A percentile compares a stretch with the other conserved stretches of the same genome.
Conservation (phyloP, 1,140 invertebrate genomes). For the Metopolophium dirhodum region DNA sequence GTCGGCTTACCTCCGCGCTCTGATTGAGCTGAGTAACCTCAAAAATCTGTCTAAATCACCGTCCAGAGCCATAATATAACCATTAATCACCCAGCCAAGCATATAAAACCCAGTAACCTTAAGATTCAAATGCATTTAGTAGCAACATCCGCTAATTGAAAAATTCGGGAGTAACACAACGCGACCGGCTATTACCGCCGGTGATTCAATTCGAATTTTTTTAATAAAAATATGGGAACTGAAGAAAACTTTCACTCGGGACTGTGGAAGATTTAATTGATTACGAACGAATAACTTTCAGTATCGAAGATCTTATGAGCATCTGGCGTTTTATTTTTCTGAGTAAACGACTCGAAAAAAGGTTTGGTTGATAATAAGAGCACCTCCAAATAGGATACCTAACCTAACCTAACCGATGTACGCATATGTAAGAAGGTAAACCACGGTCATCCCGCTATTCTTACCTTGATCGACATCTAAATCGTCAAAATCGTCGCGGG, state of each 20-base stretch:
- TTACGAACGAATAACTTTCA: not conserved
- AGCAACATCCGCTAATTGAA: not conserved
- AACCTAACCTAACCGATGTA: no score
- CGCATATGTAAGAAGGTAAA: no score
- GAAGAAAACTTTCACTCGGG: not conserved
- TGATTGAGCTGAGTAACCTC: slow-evolving; percentile 38
- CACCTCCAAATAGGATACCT: not conserved
- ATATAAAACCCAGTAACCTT: slow-evolving; percentile 5
- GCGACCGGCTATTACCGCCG: not conserved
- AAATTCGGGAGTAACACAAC: not conserved
- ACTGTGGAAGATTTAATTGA: not conserved
- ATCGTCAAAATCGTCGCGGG: slow-evolving; percentile 58
- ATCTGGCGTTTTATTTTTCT: not conserved
- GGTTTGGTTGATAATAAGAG: not conserved
- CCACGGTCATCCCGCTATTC: not conserved
- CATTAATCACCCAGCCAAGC: not conserved
- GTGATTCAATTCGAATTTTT: not conserved
- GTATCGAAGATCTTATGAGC: not conserved
- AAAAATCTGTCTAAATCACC: slow-evolving; percentile 11
- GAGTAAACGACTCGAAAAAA: not conserved
- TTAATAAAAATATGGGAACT: not conserved
- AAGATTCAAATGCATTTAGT: not conserved
- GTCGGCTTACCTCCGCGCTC: not conserved
- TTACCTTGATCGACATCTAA: slow-evolving; percentile 59
- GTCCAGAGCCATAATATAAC: slow-evolving; percentile 6